Evolutionary conservation across 2,888 invertebrate species (phyloP), one percentile per base, ranked within the genome.

Genomic region (Caenorhabditis japonica): DNA sequence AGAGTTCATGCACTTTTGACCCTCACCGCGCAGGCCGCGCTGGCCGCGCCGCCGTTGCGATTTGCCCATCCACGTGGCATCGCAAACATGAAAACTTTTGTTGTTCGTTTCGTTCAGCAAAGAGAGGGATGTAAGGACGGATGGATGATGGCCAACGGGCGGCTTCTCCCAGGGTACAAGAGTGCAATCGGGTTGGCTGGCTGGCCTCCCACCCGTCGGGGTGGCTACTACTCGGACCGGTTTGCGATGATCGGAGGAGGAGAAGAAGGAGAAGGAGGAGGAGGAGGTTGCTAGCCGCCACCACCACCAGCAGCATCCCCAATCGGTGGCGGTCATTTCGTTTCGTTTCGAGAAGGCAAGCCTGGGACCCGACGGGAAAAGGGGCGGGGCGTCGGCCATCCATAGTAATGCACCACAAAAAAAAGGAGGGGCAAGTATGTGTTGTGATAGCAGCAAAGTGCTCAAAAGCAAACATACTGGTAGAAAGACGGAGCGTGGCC

Each of bases 161-260:
- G 5, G 5, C 30, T 30, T 30, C 30, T 10, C 30, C 30, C 19
- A 36, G 27, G 59, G 59, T 39, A 60, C 60, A 60, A 60, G 60
- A 60, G 60, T 60, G 60, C 60, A 60, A 51, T 41, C 51, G 56
- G 49, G 13, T 27, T 33, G 34, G 49, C 36, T 39, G 39, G 34
- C 36, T 38, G 59, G 38, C 49, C 49, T 46, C 58, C n/a, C n/a
- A n/a, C n/a, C n/a, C n/a, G n/a, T n/a, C n/a, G n/a, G n/a, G n/a
- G n/a, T n/a, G 46, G 30, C 27, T 12, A 23, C 49, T 19, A 59
- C 30, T 15, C 34, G 51, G 51, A 61, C 61, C 61, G 61, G 61
- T 61, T 61, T 61, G 15, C 21, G 52, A 53, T 53, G 39, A 53
- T 53, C 15, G 52, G 39, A 15, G 39, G 39, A 33, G 49, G 3